Conservation (phyloP, 2,797 vertebrate species). For the Myotis daubentonii region DNA sequence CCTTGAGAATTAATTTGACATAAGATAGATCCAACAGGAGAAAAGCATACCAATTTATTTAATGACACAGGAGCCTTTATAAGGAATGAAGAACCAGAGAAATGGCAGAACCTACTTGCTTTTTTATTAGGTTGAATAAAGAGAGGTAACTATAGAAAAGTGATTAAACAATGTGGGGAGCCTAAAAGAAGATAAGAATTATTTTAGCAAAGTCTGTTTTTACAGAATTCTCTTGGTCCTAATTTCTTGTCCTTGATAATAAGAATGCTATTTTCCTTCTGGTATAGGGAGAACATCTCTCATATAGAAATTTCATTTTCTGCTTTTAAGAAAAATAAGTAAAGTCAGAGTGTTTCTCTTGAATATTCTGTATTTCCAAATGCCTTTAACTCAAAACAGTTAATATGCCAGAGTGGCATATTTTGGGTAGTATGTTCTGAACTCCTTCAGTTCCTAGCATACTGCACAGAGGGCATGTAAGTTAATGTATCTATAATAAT, state of each 20-base stretch:
- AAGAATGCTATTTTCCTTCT: neutral
- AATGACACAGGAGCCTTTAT: neutral
- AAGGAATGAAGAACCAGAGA: neutral
- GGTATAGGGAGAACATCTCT: neutral
- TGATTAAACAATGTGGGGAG: neutral
- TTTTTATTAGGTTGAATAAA: slow-evolving; percentile 13
- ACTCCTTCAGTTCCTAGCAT: neutral
- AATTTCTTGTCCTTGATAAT: neutral
- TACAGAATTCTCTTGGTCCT: neutral
- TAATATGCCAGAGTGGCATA: neutral
- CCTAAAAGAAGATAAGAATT: neutral
- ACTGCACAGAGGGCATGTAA: neutral
- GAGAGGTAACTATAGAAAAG: neutral
- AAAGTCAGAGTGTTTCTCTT: neutral
- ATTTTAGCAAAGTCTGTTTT: neutral
- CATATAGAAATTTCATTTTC: neutral
- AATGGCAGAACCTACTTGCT: neutral
- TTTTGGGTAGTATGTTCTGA: neutral
- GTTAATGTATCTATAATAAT: neutral
- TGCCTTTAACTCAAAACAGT: neutral
- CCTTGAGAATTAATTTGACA: slow-evolving; percentile 23
- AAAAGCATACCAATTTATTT: slow-evolving; percentile 9
- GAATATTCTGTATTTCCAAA: neutral
- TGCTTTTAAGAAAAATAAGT: slow-evolving; percentile 8
- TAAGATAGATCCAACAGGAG: neutral